Evolutionary conservation across 2,797 vertebrate species (phyloP).

Genomic region (Lagorchestes hirsutus): DNA sequence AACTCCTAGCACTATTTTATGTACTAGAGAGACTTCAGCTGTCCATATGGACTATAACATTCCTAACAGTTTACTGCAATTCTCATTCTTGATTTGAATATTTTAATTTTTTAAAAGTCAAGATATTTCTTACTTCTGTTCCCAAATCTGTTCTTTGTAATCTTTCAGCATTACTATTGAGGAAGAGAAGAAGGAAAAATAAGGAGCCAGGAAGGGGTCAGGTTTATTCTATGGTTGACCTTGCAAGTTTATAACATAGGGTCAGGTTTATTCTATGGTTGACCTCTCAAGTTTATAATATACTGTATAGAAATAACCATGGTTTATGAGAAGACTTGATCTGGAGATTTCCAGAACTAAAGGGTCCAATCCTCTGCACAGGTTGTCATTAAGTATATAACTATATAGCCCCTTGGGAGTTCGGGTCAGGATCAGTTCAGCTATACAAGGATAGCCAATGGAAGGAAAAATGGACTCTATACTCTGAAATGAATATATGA

Average conservation of each 20-base stretch:
- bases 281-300: background rate
- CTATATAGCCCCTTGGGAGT: background rate
- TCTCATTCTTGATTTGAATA: background rate
- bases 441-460: background rate
- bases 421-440: background rate
- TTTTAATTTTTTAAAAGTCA: background rate
- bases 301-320: background rate
- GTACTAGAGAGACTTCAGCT: background rate
- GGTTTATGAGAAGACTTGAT: background rate
- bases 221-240: background rate
- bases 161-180: background rate
- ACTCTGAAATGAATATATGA: background rate
- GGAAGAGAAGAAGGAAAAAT: background rate
- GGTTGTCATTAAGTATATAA: background rate
- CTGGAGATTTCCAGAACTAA: background rate
- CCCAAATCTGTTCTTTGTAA: background rate
- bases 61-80: background rate
- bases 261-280: background rate
- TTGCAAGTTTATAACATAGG: background rate
- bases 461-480: background rate
- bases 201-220: background rate
- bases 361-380: background rate
- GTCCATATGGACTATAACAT: background rate
- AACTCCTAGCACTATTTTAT: background rate
- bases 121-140: background rate